These are phyloP conservation scores for Pachyramphus minor DNA, from an alignment of 2,113 vertebrate species.

Conservation along the genomic window DNA sequence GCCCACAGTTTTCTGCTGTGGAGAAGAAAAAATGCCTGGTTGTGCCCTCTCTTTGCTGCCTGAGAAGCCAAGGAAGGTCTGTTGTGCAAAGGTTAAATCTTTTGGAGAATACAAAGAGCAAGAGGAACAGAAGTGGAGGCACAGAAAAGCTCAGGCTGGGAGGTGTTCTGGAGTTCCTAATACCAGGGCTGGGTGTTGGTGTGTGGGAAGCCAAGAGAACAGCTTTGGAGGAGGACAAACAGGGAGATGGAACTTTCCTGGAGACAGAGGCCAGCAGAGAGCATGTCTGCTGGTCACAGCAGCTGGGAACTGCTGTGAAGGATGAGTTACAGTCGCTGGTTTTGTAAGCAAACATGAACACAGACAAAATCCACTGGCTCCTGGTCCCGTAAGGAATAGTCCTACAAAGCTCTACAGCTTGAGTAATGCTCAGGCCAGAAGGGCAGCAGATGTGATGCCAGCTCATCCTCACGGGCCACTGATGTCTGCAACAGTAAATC, in stretches of 20 bases:
- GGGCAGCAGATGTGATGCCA: background rate
- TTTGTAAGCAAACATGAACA: background rate
- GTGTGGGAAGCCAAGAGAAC: background rate
- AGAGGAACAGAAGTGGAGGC: background rate
- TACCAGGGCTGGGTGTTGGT: background rate
- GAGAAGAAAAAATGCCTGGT: background rate
- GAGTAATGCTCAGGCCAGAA: background rate
- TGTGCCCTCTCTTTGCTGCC: background rate
- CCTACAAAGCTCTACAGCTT: background rate
- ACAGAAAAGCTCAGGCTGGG: accelerated
- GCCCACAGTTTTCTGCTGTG: background rate
- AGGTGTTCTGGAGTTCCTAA: background rate
- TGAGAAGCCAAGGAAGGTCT: background rate
- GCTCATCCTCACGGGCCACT: background rate
- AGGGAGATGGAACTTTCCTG: background rate
- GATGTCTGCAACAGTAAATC: background rate
- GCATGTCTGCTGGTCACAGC: background rate
- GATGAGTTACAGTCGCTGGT: background rate
- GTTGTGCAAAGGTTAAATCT: background rate
- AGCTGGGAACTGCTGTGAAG: background rate
- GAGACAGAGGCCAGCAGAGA: background rate
- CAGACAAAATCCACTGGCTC: background rate
- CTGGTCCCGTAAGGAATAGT: background rate
- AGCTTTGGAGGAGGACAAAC: background rate
- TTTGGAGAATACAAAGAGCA: background rate